Evolutionary conservation across 2,888 invertebrate species (phyloP), one percentile per base, ranked within the genome.

Genomic region (Stenchaetothrips biformis): DNA sequence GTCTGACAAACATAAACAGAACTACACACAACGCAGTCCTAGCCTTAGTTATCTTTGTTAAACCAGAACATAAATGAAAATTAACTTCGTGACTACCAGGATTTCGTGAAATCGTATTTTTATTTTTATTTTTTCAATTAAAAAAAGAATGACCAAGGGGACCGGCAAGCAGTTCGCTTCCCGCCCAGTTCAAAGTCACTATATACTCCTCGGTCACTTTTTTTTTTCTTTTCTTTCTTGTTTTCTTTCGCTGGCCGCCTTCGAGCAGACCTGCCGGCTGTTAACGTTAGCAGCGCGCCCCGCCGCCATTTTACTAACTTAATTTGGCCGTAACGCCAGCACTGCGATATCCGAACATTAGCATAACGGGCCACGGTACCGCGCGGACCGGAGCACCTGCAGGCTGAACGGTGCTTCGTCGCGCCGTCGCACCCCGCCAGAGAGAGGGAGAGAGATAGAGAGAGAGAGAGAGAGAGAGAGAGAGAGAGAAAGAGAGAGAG

Each of bases 291-390:
- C 67, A 37, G 59, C 59, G 59, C 59, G 59, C 13, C 18, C 13
- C 0, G 13, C 9, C 67, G 25, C 67, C 67, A 21, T 74, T 74
- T 74, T 25, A 74, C 67, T 74, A 74, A 74, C 67, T 74, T 74
- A 74, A 74, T 74, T 74, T 74, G 67, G 67, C 67, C 25, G 37
- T 37, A 37, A 37, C 37, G 67, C 59, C 18, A 59, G 18, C 59
- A 18, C 67, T 21, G 67, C 25, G 67, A 74, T 74, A 74, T 74
- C 67, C 67, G 67, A 74, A 74, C 67, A 74, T 74, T 74, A 74
- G 67, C 67, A 74, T 74, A 74, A 74, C 67, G 67, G 67, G 2
- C 37, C 1, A 37, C 37, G 37, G 37, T 37, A 4, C 37, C 37
- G 37, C 37, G 37, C 67, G 25, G 21, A 21, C 53, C 53, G 6